A percentile compares a stretch with the other conserved stretches of the same genome.
Conservation (phyloP, 2,888 invertebrate genomes). For the Tribolium freemani region DNA sequence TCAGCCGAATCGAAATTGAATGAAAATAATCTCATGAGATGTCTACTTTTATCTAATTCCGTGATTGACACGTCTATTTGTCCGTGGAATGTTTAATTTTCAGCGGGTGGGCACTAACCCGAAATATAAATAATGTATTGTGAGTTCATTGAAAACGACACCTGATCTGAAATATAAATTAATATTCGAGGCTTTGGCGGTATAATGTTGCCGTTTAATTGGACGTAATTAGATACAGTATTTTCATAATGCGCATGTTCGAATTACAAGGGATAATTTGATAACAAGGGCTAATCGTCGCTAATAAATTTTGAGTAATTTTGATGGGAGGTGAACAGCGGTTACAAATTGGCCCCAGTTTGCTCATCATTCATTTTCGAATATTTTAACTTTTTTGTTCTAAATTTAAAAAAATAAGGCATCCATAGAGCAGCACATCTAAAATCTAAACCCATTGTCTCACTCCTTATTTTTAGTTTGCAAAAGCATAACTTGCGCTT, state of each 20-base stretch:
- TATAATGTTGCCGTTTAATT: constrained; percentile 36
- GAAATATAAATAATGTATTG: not conserved
- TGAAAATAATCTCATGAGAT: constrained; percentile 30
- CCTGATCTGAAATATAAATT: constrained; percentile 36
- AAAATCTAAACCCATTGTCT: too few species aligned
- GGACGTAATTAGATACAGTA: constrained; percentile 32
- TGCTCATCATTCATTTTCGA: constrained; percentile 2
- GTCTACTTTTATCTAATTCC: constrained; percentile 23
- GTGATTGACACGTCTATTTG: constrained; percentile 17
- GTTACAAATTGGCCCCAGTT: not conserved
- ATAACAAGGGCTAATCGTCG: constrained; percentile 35
- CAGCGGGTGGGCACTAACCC: not conserved
- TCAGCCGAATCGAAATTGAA: constrained; percentile 31
- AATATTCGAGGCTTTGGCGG: constrained; percentile 12
- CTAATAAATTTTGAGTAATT: constrained; percentile 31
- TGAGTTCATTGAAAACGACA: constrained; percentile 11
- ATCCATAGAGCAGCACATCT: too few species aligned
- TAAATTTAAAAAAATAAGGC: too few species aligned
- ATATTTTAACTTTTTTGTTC: too few species aligned
- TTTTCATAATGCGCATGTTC: constrained; percentile 23
- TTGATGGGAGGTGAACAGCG: constrained; percentile 17
- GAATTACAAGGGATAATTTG: constrained; percentile 36
- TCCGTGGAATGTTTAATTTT: constrained; percentile 23
- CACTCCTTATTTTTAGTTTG: too few species aligned
- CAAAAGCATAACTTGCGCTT: too few species aligned